Evolutionary conservation across 2,113 vertebrate genomes (phyloP).

Genomic region (Paralichthys olivaceus): DNA sequence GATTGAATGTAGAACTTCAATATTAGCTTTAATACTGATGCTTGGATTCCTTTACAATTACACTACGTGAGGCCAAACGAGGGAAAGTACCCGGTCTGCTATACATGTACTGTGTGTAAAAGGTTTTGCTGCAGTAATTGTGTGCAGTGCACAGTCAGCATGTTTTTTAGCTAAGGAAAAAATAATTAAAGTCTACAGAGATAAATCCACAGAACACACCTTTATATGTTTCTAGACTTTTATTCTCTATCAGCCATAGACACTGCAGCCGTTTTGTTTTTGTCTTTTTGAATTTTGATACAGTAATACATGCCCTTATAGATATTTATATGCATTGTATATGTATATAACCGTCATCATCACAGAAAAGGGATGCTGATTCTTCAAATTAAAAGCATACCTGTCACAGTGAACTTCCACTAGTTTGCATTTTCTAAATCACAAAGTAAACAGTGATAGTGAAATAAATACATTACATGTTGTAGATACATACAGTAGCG

Average conservation of each 20-base stretch:
- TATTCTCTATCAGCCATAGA: slow-evolving; percentile 96
- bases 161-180: background rate
- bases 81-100: no score
- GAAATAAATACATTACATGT: slow-evolving; percentile 78
- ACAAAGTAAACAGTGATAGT: slow-evolving; percentile 85
- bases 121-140: no score
- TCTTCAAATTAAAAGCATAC: slow-evolving; percentile 92
- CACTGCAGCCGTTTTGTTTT: slow-evolving; percentile 92
- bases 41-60: no score
- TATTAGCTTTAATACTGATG: no score
- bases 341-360: slow-evolving; percentile 89
- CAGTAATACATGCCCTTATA: slow-evolving; percentile 98
- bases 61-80: no score
- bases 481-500: slow-evolving; percentile 83
- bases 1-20: no score
- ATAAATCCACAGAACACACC: background rate
- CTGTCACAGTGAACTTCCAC: slow-evolving; percentile 93
- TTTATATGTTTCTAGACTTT: slow-evolving; percentile 86
- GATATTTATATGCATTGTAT: slow-evolving; percentile 89
- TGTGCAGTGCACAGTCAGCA: no score
- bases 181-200: background rate
- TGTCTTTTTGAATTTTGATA: slow-evolving; percentile 86
- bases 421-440: slow-evolving; percentile 84
- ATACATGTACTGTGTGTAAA: no score
- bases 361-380: slow-evolving; percentile 96